Conservation (phyloP, 2,888 invertebrate species). For the Scaptomyza polygonia region DNA sequence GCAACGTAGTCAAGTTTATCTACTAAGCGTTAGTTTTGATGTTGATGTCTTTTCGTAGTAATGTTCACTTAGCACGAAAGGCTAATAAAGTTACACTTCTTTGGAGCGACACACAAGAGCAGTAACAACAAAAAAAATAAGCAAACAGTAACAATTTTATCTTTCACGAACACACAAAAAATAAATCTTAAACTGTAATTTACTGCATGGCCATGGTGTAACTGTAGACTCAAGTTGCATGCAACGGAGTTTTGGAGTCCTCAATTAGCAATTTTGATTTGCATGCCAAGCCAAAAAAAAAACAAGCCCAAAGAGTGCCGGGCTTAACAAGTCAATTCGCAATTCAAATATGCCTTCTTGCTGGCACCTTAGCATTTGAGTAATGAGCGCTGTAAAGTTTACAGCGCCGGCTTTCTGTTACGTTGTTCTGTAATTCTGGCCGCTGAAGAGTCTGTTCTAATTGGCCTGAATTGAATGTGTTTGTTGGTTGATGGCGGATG, state of each 20-base stretch:
- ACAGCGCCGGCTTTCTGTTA: conserved; percentile 51
- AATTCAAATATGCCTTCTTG: conserved; percentile 19
- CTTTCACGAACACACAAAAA: conserved; percentile 27
- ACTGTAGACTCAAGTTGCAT: conserved; percentile 23
- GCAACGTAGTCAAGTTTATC: conserved; percentile 38
- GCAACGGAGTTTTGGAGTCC: conserved; percentile 10
- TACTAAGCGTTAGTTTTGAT: conserved; percentile 56
- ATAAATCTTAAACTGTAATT: conserved; percentile 26
- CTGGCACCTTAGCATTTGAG: conserved; percentile 54
- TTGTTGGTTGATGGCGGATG: neutral
- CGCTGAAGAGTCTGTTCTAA: neutral
- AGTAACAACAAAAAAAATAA: neutral
- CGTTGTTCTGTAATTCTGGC: neutral
- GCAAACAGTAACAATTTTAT: conserved; percentile 23
- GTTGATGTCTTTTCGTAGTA: conserved; percentile 33
- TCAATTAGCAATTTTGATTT: conserved; percentile 38
- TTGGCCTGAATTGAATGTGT: conserved; percentile 1
- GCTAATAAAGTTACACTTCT: conserved; percentile 46
- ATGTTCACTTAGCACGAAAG: conserved; percentile 62
- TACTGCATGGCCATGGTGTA: conserved; percentile 6
- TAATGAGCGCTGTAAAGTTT: conserved; percentile 66
- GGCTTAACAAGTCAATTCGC: conserved; percentile 28
- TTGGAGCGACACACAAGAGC: conserved; percentile 37
- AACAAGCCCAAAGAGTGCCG: conserved; percentile 15
- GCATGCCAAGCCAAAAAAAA: conserved; percentile 13